Conservation (phyloP, 2,797 vertebrate genomes). For the Enoplosus armatus region DNA sequence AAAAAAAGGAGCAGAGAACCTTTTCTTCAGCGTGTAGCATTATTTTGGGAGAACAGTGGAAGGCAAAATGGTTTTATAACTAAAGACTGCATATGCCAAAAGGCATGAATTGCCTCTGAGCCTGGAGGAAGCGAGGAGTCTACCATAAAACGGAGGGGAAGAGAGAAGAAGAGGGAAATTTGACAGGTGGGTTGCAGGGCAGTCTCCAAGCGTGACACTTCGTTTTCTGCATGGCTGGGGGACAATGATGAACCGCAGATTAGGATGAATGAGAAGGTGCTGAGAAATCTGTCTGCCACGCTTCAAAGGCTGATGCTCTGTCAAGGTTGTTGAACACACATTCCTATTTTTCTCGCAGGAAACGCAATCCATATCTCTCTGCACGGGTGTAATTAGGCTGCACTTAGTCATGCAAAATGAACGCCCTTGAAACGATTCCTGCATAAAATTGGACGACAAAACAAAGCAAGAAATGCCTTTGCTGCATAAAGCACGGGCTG, state of each 20-base stretch:
- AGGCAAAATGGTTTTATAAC: constrained; percentile 32
- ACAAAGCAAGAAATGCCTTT: constrained; percentile 25
- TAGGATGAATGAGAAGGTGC: constrained; percentile 68
- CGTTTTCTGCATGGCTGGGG: constrained; percentile 76
- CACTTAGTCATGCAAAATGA: constrained; percentile 50
- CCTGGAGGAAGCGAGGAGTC: constrained; percentile 19
- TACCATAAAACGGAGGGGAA: constrained; percentile 23
- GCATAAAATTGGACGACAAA: constrained; percentile 33
- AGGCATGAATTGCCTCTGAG: constrained; percentile 41
- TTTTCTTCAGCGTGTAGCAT: constrained; percentile 15
- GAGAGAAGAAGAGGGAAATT: constrained; percentile 56
- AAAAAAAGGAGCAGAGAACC: constrained; percentile 31
- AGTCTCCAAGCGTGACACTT: constrained; percentile 65
- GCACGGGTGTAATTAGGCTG: constrained; percentile 12
- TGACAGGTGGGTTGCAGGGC: constrained; percentile 63
- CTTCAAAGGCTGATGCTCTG: constrained; percentile 53
- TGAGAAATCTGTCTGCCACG: constrained; percentile 61
- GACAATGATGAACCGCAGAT: constrained; percentile 71
- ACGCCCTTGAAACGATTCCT: constrained; percentile 31
- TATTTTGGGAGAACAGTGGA: constrained; percentile 27
- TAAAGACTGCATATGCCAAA: constrained; percentile 22
- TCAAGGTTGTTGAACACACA: constrained; percentile 59
- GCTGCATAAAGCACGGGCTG: constrained; percentile 25
- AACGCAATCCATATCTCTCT: constrained; percentile 30
- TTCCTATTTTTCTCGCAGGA: constrained; percentile 19